A percentile compares a stretch with the other conserved stretches of the same genome.
phyloP scores from a whole-genome alignment of 2,113 vertebrate genomes.

The Arenaria interpres region DNA sequence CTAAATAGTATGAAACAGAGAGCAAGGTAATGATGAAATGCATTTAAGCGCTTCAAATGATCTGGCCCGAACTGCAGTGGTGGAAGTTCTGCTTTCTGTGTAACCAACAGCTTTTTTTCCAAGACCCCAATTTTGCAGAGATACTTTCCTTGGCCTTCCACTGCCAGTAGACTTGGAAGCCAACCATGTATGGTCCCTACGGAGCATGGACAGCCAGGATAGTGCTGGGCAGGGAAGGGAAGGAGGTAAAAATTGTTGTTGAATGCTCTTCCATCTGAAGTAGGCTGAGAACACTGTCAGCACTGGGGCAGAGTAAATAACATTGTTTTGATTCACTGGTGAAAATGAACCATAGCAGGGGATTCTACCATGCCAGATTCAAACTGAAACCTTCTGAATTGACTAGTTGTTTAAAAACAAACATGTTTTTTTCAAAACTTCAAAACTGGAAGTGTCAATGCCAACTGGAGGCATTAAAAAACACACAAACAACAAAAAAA shows the following conservation, averaged over 20 bases:
- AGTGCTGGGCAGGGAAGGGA: background rate
- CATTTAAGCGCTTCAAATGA: background rate
- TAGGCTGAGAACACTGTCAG: background rate
- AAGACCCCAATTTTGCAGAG: background rate
- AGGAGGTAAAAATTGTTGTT: background rate
- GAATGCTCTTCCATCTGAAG: background rate
- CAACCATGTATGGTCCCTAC: background rate
- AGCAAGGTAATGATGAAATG: background rate
- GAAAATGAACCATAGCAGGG: background rate
- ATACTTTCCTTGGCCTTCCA: background rate
- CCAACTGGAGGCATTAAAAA: background rate
- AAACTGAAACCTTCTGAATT: background rate
- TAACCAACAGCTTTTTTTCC: background rate
- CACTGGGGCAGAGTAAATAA: background rate
- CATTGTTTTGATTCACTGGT: background rate
- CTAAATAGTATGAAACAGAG: background rate
- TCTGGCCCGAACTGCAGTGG: background rate
- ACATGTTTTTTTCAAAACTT: background rate
- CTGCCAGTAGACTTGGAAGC: background rate
- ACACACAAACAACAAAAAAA: background rate
- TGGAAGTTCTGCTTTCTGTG: background rate
- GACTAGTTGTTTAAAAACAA: background rate
- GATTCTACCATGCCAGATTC: background rate
- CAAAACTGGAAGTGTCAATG: background rate
- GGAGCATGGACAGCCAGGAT: background rate